A percentile compares a stretch with the other conserved stretches of the same genome.
Evolutionary conservation across 2,888 invertebrate genomes (phyloP).

Genomic region (Calephelis perditalis): DNA sequence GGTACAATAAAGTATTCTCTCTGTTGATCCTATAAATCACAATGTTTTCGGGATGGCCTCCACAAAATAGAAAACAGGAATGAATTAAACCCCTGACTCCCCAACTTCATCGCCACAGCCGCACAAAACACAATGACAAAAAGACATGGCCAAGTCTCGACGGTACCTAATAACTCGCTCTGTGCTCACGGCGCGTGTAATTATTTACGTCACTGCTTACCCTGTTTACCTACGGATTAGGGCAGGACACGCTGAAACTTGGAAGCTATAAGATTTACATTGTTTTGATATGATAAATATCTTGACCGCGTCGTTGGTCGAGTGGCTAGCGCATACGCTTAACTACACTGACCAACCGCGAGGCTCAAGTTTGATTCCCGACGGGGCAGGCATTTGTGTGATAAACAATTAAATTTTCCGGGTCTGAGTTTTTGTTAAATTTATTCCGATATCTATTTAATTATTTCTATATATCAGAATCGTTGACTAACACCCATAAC

Average conservation of each 20-base stretch:
- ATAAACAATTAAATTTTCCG: no score
- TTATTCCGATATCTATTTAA: no score
- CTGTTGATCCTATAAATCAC: constrained; percentile 2
- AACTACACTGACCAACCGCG: no score
- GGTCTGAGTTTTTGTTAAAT: no score
- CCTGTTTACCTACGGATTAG: constrained; percentile 25
- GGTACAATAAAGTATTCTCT: background rate
- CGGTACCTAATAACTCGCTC: constrained; percentile 39
- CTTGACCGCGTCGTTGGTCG: no score
- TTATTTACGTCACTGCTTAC: constrained; percentile 48
- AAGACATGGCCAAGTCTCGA: constrained; percentile 25
- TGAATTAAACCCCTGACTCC: constrained; percentile 3
- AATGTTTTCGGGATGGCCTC: background rate
- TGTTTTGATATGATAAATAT: no score
- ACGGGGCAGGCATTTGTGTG: no score
- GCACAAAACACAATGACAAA: constrained; percentile 15
- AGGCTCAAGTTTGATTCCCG: no score
- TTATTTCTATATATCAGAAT: no score
- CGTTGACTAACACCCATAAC: no score
- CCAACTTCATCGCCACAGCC: constrained; percentile 8
- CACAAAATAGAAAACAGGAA: constrained; percentile 6
- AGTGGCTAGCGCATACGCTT: no score
- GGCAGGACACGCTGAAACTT: background rate
- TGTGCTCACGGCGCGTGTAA: constrained; percentile 49
- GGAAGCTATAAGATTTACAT: background rate